These are phyloP conservation scores for Tetramorium alpestre DNA, from an alignment of 1,140 invertebrate species.

Conservation along the genomic window DNA sequence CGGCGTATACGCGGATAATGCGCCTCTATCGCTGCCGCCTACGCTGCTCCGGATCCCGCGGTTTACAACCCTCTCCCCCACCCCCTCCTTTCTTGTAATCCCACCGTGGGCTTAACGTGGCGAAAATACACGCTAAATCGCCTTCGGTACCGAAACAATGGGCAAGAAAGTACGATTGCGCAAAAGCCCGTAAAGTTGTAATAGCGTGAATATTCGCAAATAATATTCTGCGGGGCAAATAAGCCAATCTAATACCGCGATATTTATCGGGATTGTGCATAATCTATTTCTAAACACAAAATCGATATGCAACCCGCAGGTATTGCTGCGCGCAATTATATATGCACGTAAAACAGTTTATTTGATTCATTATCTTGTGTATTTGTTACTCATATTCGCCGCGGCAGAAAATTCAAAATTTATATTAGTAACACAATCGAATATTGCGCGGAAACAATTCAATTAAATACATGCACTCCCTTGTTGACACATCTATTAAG, in stretches of 20 bases:
- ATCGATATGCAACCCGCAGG: neutral
- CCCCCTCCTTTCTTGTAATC: slow-evolving; percentile 38
- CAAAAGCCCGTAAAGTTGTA: slow-evolving; percentile 16
- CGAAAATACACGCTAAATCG: slow-evolving; percentile 54
- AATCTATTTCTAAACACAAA: slow-evolving; percentile 1
- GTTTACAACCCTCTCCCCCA: slow-evolving; percentile 32
- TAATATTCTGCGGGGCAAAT: slow-evolving; percentile 30
- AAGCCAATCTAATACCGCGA: neutral
- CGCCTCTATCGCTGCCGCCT: slow-evolving; percentile 22
- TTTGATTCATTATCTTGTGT: neutral
- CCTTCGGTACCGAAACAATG: slow-evolving; percentile 24
- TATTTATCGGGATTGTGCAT: neutral
- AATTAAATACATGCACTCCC: neutral
- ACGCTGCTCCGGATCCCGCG: neutral
- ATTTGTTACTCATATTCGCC: neutral
- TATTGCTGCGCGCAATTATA: neutral
- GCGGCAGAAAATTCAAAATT: neutral
- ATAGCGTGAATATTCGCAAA: slow-evolving; percentile 8
- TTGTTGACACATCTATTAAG: neutral
- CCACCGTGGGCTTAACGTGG: slow-evolving; percentile 32
- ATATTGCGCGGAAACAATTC: slow-evolving; percentile 2
- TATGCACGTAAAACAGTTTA: neutral
- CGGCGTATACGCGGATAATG: slow-evolving; percentile 48
- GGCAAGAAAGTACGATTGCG: slow-evolving; percentile 49
- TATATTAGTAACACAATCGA: neutral